phyloP scores from a whole-genome alignment of 1,140 invertebrate genomes.

The Arion vulgaris region DNA sequence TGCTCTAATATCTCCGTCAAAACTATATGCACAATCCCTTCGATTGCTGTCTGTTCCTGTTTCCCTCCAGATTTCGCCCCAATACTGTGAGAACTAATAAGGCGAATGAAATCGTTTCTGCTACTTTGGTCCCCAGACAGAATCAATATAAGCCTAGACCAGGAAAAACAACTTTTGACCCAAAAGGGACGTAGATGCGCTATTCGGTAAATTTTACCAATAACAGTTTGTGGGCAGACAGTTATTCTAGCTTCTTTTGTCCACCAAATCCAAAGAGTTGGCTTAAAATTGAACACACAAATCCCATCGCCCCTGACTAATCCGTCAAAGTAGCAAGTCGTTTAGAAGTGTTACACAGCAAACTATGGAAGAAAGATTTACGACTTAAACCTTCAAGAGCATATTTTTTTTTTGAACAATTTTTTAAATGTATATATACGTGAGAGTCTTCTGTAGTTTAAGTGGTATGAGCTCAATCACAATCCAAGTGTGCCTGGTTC shows the following conservation, averaged over 20 bases:
- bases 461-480: too few species aligned
- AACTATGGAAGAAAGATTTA: too few species aligned
- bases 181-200: not conserved
- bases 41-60: not conserved
- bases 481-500: too few species aligned
- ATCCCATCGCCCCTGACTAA: too few species aligned
- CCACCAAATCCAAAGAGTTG: not conserved
- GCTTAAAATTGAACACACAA: not conserved
- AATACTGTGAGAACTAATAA: constrained; percentile 2
- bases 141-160: constrained; percentile 5
- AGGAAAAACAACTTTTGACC: not conserved
- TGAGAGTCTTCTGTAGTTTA: too few species aligned
- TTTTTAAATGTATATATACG: too few species aligned
- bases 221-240: not conserved
- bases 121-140: not conserved
- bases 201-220: too few species aligned
- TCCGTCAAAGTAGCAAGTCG: too few species aligned
- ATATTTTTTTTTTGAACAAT: too few species aligned
- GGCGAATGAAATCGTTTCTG: not conserved
- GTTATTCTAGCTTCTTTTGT: not conserved
- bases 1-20: too few species aligned
- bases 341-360: too few species aligned
- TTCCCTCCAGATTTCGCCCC: constrained; percentile 5
- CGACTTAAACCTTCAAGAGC: too few species aligned
- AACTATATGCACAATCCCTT: not conserved